Conservation (phyloP, 2,113 vertebrate genomes). For the Sceloporus tristichus region DNA sequence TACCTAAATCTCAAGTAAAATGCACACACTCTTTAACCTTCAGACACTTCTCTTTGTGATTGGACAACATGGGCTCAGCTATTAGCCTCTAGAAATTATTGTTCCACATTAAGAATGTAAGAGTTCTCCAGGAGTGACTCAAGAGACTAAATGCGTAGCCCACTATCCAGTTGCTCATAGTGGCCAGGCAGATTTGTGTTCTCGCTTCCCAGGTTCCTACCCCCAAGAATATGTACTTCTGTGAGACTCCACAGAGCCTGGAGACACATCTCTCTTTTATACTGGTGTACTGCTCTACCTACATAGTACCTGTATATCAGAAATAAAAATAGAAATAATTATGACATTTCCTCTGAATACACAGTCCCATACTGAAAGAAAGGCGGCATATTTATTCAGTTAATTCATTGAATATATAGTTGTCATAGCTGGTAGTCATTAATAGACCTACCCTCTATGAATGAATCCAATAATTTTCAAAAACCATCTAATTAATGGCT, state of each 20-base stretch:
- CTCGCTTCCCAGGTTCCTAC: neutral
- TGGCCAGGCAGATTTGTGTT: neutral
- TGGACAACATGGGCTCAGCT: neutral
- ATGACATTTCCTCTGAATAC: neutral
- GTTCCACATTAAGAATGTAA: neutral
- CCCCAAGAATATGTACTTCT: neutral
- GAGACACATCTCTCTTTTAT: neutral
- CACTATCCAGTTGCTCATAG: neutral
- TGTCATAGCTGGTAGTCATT: neutral
- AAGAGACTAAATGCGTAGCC: neutral
- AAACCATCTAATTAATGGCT: neutral
- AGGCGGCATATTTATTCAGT: too few relatives aligned
- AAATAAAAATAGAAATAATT: neutral
- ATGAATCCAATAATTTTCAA: neutral
- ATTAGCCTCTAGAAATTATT: neutral
- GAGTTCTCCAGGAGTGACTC: neutral
- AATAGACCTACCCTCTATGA: neutral
- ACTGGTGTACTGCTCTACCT: neutral
- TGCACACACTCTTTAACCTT: neutral
- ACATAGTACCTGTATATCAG: neutral
- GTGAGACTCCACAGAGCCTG: too few relatives aligned
- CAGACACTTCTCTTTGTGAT: neutral
- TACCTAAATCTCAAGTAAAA: neutral
- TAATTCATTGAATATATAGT: too few relatives aligned
- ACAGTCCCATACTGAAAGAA: too few relatives aligned